phyloP scores from a whole-genome alignment of 2,888 invertebrate species.

The Lydus trimaculatus region DNA sequence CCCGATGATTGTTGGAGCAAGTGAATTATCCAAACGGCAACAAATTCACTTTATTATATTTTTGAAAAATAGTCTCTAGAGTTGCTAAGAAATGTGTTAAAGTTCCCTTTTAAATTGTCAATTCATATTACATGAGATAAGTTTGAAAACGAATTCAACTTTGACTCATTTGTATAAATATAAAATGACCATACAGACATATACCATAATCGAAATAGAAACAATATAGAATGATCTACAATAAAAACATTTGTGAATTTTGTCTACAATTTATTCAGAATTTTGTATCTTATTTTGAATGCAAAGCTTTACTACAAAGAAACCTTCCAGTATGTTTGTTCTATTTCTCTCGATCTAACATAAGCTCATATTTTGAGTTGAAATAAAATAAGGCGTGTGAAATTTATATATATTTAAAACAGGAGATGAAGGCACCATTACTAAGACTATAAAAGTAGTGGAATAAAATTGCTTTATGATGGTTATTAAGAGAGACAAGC shows the following conservation, averaged over 20 bases:
- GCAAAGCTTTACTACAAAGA: not conserved
- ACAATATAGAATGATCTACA: not conserved
- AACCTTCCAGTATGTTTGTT: not conserved
- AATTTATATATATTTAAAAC: not conserved
- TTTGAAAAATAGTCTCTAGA: not conserved
- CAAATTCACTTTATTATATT: not conserved
- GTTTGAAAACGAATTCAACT: conserved; percentile 10
- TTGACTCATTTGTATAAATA: conserved; percentile 12
- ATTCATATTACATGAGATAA: conserved; percentile 10
- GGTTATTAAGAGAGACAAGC: too few relatives aligned
- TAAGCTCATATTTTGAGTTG: not conserved
- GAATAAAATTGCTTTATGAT: too few relatives aligned
- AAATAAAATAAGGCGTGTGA: not conserved
- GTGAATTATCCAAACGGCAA: not conserved
- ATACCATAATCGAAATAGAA: not conserved
- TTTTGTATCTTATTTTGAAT: not conserved
- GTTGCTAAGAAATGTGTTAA: not conserved
- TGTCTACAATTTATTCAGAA: not conserved
- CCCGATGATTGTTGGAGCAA: too few relatives aligned
- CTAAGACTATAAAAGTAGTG: not conserved
- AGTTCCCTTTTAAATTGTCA: conserved; percentile 11
- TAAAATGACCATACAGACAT: not conserved
- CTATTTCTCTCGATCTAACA: not conserved
- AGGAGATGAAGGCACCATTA: too few relatives aligned
- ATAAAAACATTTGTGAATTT: not conserved